These are phyloP conservation scores for Apeltes quadracus DNA, from an alignment of 2,113 vertebrate species.

Conservation along the genomic window DNA sequence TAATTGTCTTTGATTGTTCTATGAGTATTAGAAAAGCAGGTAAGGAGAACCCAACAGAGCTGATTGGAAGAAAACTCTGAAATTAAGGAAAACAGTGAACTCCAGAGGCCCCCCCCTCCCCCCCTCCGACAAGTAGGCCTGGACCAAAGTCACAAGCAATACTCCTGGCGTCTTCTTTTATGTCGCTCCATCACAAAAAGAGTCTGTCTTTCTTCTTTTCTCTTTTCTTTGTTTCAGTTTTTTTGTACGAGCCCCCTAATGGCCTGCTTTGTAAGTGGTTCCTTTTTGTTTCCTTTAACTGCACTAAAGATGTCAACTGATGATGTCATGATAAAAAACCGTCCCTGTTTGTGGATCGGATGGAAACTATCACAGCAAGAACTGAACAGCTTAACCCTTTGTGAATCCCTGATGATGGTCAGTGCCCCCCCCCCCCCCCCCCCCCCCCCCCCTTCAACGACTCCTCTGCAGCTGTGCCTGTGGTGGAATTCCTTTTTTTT, in stretches of 20 bases:
- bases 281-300: constrained; percentile 64
- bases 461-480: constrained; percentile 25
- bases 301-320: constrained; percentile 82
- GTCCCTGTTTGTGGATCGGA: constrained; percentile 58
- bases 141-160: constrained; percentile 69
- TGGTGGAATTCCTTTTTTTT: constrained; percentile 1
- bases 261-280: constrained; percentile 61
- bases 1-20: constrained; percentile 10
- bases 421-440: constrained; percentile 17
- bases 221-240: constrained; percentile 27
- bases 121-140: constrained; percentile 17
- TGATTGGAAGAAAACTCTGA: constrained; percentile 12
- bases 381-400: constrained; percentile 65
- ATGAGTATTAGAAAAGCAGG: constrained; percentile 29
- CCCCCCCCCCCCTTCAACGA: too few species aligned
- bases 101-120: not conserved
- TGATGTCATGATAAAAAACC: constrained; percentile 78
- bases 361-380: constrained; percentile 64
- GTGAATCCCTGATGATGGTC: constrained; percentile 57
- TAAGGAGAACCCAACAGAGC: constrained; percentile 17
- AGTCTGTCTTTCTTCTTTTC: constrained; percentile 34
- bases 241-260: constrained; percentile 35
- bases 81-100: constrained; percentile 7
- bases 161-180: constrained; percentile 56
- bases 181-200: constrained; percentile 35